Percentiles rank a stretch among this genome's conserved stretches.
phyloP scores from a whole-genome alignment of 1,140 invertebrate species.

The Apis mellifera region DNA sequence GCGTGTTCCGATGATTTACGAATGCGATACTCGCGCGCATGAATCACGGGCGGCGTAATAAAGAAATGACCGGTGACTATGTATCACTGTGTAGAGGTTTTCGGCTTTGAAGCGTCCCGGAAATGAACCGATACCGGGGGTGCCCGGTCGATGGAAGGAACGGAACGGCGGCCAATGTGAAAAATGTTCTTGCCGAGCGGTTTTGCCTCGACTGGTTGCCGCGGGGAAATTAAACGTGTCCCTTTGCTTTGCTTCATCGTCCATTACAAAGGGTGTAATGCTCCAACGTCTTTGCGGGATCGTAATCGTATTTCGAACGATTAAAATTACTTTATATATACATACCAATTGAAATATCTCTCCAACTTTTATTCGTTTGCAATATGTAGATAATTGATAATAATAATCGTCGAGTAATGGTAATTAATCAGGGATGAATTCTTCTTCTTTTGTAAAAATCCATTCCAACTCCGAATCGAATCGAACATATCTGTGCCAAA shows the following conservation, averaged over 20 bases:
- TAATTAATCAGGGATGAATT: no score
- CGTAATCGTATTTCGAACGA: no score
- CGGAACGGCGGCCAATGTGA: background rate
- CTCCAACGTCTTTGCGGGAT: no score
- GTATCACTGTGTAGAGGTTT: slow-evolving; percentile 41
- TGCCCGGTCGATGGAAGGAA: background rate
- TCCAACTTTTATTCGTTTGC: no score
- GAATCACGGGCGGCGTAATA: slow-evolving; percentile 60
- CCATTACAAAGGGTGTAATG: no score
- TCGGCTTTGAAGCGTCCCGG: slow-evolving; percentile 42
- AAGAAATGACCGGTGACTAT: slow-evolving; percentile 55
- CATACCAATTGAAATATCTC: no score
- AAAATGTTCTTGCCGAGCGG: background rate
- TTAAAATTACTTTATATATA: no score
- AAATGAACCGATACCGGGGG: slow-evolving; percentile 3
- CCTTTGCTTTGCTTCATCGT: background rate
- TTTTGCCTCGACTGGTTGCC: background rate
- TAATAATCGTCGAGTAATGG: no score
- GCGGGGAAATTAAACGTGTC: background rate
- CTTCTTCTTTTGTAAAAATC: no score
- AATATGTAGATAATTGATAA: no score
- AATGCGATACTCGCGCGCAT: slow-evolving; percentile 51
- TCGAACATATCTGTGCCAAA: background rate
- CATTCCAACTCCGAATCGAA: background rate
- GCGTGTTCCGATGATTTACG: slow-evolving; percentile 63